Evolutionary conservation across 2,888 invertebrate genomes (phyloP).

Genomic region (Hetaerina titia): DNA sequence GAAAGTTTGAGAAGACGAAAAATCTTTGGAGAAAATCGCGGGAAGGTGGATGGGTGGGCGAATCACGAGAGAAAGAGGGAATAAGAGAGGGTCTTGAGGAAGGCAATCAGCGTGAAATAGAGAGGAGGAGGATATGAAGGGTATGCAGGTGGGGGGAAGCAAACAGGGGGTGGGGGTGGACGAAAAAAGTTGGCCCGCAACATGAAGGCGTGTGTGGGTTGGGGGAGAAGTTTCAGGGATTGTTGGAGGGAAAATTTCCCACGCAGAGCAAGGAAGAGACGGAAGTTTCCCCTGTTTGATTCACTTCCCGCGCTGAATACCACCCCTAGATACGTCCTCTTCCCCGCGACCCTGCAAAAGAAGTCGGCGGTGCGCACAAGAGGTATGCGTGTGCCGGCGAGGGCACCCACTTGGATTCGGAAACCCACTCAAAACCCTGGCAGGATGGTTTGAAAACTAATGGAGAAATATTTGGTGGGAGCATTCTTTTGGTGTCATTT

Average conservation of each 20-base stretch:
- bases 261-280: neutral
- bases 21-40: constrained; percentile 3
- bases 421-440: neutral
- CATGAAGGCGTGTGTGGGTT: neutral
- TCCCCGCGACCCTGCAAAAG: neutral
- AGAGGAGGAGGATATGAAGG: neutral
- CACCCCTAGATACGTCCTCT: neutral
- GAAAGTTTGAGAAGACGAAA: neutral
- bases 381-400: neutral
- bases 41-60: constrained; percentile 3
- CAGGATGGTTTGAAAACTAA: neutral
- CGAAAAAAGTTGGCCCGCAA: constrained; percentile 6
- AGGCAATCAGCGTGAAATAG: neutral
- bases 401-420: neutral
- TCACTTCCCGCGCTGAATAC: neutral
- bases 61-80: neutral
- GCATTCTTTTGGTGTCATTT: neutral
- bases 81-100: neutral
- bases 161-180: neutral
- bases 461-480: neutral
- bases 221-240: neutral
- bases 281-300: constrained; percentile 12
- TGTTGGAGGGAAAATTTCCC: neutral
- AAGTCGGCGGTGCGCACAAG: neutral
- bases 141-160: neutral